Conservation (phyloP, 2,113 vertebrate genomes). For the Apeltes quadracus region DNA sequence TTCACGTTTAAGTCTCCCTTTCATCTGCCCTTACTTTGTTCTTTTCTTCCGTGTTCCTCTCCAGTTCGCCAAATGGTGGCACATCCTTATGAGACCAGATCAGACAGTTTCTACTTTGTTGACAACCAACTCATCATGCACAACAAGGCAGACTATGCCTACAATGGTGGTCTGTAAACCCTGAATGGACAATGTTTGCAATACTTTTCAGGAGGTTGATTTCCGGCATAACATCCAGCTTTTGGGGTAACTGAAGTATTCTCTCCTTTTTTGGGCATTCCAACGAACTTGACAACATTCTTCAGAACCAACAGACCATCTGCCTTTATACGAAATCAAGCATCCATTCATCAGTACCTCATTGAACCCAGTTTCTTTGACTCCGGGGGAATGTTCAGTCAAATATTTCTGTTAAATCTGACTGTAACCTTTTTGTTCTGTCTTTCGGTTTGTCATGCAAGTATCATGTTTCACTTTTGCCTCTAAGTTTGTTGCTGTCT, state of each 20-base stretch:
- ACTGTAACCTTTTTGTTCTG: conserved; percentile 36
- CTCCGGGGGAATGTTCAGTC: conserved; percentile 37
- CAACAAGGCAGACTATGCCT: conserved; percentile 99
- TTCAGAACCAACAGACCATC: conserved; percentile 40
- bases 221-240: conserved; percentile 27
- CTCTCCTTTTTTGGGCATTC: conserved; percentile 35
- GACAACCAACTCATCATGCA: conserved; percentile 99
- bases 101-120: conserved; percentile 99
- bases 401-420: conserved; percentile 29
- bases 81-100: conserved; percentile 94
- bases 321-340: conserved; percentile 49
- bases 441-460: conserved; percentile 25
- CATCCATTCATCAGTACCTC: conserved; percentile 43
- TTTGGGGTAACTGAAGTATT: conserved; percentile 39
- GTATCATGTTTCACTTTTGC: conserved; percentile 48
- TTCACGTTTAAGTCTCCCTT: background rate
- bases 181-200: conserved; percentile 42
- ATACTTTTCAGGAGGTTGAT: conserved; percentile 27
- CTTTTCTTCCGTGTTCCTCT: background rate
- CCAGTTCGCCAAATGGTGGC: conserved; percentile 95
- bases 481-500: conserved; percentile 63
- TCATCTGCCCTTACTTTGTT: background rate
- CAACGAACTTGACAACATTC: conserved; percentile 33
- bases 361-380: conserved; percentile 35
- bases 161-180: conserved; percentile 92